These are phyloP conservation scores for Calameuta pallipes DNA, from an alignment of 2,888 invertebrate genomes.

Conservation along the genomic window DNA sequence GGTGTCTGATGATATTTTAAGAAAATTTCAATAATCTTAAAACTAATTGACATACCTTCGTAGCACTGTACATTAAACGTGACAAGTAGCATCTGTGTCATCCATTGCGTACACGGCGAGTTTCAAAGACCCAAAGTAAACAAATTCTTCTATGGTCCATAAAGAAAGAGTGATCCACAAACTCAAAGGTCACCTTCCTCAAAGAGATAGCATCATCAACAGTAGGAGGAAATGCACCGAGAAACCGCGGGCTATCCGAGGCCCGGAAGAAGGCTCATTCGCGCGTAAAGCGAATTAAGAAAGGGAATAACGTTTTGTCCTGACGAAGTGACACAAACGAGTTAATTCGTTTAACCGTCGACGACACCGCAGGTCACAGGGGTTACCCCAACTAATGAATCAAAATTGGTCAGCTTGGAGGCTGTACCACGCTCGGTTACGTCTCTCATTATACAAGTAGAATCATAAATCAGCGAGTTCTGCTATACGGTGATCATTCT, in stretches of 20 bases:
- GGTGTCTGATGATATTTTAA: neutral
- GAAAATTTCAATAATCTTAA: neutral
- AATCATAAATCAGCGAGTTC: constrained; percentile 1
- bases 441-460: neutral
- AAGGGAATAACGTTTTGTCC: neutral
- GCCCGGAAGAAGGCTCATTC: neutral
- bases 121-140: neutral
- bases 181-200: neutral
- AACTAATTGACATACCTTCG: neutral
- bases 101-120: neutral
- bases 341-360: constrained; percentile 49
- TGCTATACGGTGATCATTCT: neutral
- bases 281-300: neutral
- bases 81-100: neutral
- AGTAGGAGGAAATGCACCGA: neutral
- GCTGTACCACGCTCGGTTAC: constrained; percentile 1
- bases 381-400: constrained; percentile 48
- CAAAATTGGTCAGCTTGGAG: constrained; percentile 39
- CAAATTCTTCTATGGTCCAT: neutral
- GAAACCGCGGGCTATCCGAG: neutral
- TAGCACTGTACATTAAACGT: neutral
- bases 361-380: constrained; percentile 43
- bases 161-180: neutral
- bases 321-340: constrained; percentile 31
- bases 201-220: neutral